phyloP scores from a whole-genome alignment of 92 coral and sea anemone species.

The Micromussa lordhowensis region DNA sequence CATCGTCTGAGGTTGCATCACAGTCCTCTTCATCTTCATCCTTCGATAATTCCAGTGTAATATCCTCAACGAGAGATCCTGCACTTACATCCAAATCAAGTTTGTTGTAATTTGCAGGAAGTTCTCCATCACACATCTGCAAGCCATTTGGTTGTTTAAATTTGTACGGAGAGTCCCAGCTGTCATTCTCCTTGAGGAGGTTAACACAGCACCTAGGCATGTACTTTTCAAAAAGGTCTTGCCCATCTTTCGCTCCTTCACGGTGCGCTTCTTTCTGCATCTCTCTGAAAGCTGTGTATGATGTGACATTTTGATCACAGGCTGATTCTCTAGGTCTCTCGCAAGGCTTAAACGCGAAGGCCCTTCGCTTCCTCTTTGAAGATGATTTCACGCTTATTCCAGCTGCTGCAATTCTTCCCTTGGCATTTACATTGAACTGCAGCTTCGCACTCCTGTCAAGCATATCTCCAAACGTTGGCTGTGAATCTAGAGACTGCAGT shows the following conservation, averaged over 20 bases:
- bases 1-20: background rate
- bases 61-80: constrained; percentile 30
- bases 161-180: constrained; percentile 5
- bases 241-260: constrained; percentile 25
- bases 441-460: background rate
- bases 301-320: background rate
- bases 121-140: constrained; percentile 32
- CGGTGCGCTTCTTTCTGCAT: constrained; percentile 32
- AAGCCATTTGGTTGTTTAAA: constrained; percentile 13
- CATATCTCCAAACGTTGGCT: constrained; percentile 10
- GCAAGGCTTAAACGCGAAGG: background rate
- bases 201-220: constrained; percentile 28
- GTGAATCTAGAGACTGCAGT: no score
- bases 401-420: no score
- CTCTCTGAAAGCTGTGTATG: constrained; percentile 41
- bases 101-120: constrained; percentile 35
- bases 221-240: constrained; percentile 58
- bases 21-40: constrained; percentile 33
- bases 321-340: constrained; percentile 1
- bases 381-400: no score
- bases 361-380: no score
- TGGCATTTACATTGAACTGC: no score
- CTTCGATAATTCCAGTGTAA: background rate
- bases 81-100: constrained; percentile 33
- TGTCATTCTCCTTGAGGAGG: background rate